Base-by-base conservation (phyloP, 2,113 vertebrate genomes). In the Seriola quinqueradiata region DNA sequence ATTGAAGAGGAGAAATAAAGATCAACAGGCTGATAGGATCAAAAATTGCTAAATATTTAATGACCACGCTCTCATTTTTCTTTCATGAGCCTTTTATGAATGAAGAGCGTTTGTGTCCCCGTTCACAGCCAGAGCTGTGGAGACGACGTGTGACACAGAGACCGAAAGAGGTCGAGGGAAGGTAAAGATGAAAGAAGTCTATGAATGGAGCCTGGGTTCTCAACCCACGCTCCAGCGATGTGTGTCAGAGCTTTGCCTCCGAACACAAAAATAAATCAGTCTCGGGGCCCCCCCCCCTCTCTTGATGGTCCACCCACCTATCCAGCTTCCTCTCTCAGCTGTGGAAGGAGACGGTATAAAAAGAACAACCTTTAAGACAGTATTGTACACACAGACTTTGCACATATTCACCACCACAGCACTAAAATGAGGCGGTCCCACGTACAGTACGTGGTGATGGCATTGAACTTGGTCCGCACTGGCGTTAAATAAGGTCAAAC, bases 181-280 rank as follows among this genome's bases (percentile, higher is more conserved):
- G 80, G 87, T 77, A 71, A 76, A 68, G 76, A 71, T 69, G 73
- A 85, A 34, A 65, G 23, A 46, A 75, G 85, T 87, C 88, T 83
- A 88, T 95, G 93, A 95, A 95, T 94, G 94, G 87, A 87, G 83
- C 75, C 79, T 85, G 65, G 82, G 77, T 75, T 64, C 58, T 83
- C 80, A 46, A 28, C 92, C 87, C 84, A 92, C 89, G 67, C 89
- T 83, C 59, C 66, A 74, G 79, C 8, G 42, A 75, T 84, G 81
- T 80, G 58, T 81, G 79, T 67, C 72, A 79, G 72, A 73, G 48
- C 64, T 75, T 72, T 77, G 78, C 80, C 86, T 89, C 80, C 3
- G 12, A 60, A 77, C 61, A 75, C 81, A 65, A 79, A 91, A 93
- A 94, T 92, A 92, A 83, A 90, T 85, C 69, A 6, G 75, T 90